Evolutionary conservation across 2,888 invertebrate species (phyloP).

Genomic region (Lasioglossum oenotherae): DNA sequence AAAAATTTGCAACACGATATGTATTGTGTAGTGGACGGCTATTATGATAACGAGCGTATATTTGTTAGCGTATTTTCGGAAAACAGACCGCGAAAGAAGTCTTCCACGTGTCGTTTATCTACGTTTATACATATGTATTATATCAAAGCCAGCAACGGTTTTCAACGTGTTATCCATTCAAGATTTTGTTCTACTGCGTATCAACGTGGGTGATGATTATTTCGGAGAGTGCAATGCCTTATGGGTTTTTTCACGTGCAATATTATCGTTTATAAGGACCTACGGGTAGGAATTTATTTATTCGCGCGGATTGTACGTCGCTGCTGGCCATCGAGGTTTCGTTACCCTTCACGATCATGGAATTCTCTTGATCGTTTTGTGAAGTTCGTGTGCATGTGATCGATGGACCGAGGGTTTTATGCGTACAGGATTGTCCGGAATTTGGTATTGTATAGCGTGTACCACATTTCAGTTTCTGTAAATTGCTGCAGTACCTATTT

Average conservation of each 20-base stretch:
- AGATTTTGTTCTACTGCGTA: not conserved
- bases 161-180: not conserved
- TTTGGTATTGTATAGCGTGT: not conserved
- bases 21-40: not conserved
- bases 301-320: conserved; percentile 41
- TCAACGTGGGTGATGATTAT: conserved; percentile 35
- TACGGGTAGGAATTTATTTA: conserved; percentile 59
- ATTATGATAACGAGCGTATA: not conserved
- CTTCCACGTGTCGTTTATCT: conserved; percentile 1
- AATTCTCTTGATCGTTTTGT: conserved; percentile 24
- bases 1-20: too few relatives aligned
- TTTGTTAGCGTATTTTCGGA: not conserved
- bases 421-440: not conserved
- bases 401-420: not conserved
- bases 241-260: conserved; percentile 61
- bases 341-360: conserved; percentile 29
- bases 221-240: conserved; percentile 55
- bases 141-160: not conserved
- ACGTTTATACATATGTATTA: not conserved
- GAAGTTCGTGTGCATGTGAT: not conserved
- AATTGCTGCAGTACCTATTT: not conserved
- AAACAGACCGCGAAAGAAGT: not conserved
- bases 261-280: conserved; percentile 60
- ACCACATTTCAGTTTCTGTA: not conserved
- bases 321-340: conserved; percentile 60